A percentile compares a stretch with the other conserved stretches of the same genome.
Conservation (phyloP, 2,113 vertebrate species). For the Notarius lentiginosus region DNA sequence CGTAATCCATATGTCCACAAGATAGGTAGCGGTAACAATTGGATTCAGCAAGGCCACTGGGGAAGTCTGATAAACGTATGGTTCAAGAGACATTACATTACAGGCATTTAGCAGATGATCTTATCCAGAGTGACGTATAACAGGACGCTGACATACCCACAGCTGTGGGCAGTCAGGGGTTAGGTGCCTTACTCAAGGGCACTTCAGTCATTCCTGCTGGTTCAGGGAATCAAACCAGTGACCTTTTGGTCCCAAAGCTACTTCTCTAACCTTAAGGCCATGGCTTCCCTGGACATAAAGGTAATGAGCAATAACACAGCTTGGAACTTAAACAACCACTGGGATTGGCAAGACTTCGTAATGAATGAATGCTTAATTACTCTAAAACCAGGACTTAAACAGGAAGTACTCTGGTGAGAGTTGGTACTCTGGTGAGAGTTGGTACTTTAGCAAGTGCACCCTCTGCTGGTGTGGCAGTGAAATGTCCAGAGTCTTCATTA, state of each 20-base stretch:
- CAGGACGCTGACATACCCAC: too few species aligned
- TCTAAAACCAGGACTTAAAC: neutral
- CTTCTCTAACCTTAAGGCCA: too few species aligned
- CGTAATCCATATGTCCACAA: neutral
- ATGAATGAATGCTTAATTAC: neutral
- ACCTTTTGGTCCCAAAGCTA: too few species aligned
- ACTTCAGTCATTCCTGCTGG: too few species aligned
- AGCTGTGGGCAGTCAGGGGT: too few species aligned
- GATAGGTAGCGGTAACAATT: neutral
- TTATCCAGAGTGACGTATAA: too few species aligned
- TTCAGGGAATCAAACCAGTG: too few species aligned
- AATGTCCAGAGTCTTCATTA: neutral
- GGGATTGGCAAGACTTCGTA: neutral
- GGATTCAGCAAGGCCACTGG: neutral
- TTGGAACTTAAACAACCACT: too few species aligned
- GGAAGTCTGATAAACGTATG: neutral
- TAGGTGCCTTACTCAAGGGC: too few species aligned
- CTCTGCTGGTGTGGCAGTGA: constrained; percentile 3
- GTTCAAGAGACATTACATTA: neutral
- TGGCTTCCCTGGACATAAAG: neutral
- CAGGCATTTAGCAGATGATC: too few species aligned
- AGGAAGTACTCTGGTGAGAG: neutral
- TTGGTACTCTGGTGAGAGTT: neutral
- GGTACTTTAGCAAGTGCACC: neutral
- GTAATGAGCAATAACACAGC: neutral